These are phyloP conservation scores for Neodiprion virginianus DNA, from an alignment of 1,140 invertebrate genomes.

Conservation along the genomic window DNA sequence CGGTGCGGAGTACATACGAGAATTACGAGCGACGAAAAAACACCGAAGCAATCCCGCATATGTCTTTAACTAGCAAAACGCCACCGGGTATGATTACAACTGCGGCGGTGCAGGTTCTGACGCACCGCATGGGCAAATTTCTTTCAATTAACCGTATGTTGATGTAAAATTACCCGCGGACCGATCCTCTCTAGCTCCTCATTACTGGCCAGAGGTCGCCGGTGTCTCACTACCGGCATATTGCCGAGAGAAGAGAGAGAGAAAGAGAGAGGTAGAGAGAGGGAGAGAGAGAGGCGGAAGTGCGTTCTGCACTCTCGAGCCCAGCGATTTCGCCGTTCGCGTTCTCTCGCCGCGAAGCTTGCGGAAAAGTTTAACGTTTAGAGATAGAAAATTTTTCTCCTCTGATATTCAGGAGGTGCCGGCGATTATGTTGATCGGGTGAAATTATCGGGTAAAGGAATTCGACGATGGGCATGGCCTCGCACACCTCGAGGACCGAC, in stretches of 20 bases:
- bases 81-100: neutral
- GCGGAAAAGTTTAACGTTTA: no score
- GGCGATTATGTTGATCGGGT: no score
- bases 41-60: no score
- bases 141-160: neutral
- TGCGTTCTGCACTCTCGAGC: neutral
- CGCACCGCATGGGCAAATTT: neutral
- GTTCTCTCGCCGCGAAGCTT: no score
- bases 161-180: neutral
- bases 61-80: neutral
- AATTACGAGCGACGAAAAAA: no score
- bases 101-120: neutral
- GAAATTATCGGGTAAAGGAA: no score
- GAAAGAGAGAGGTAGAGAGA: conserved; percentile 19
- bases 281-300: conserved; percentile 22
- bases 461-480: neutral
- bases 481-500: neutral
- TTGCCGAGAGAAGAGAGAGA: conserved; percentile 6
- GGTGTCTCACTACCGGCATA: conserved; percentile 4
- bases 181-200: neutral
- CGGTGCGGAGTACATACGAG: no score
- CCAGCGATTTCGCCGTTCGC: no score
- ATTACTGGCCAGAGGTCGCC: neutral
- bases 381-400: no score
- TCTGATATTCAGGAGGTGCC: no score